Evolutionary conservation across 2,113 vertebrate species (phyloP).

Genomic region (Desmodus rotundus): DNA sequence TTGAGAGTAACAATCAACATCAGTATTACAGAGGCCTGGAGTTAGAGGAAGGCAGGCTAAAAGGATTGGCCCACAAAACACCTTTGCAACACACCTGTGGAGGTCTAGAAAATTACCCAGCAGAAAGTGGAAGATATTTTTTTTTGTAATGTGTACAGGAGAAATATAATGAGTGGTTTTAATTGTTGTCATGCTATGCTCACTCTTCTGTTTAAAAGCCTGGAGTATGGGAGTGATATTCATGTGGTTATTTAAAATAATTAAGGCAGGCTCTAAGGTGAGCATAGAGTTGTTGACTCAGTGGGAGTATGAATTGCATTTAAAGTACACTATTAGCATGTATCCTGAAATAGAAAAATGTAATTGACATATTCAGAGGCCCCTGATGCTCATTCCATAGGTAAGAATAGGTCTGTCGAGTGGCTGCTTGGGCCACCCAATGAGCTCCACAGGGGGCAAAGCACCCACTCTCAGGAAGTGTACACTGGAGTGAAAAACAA

Average conservation of each 20-base stretch:
- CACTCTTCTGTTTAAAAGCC: neutral
- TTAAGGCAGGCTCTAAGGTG: neutral
- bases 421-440: neutral
- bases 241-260: neutral
- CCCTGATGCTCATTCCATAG: neutral
- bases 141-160: neutral
- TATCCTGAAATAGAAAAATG: neutral
- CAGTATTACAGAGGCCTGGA: neutral
- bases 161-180: neutral
- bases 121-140: neutral
- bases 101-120: neutral
- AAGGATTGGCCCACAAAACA: neutral
- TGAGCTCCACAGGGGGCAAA: neutral
- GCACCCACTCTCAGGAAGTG: neutral
- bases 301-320: neutral
- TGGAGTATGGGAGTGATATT: neutral
- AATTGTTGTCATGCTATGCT: neutral
- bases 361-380: neutral
- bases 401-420: neutral
- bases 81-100: neutral
- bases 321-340: neutral
- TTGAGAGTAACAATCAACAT: neutral
- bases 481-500: neutral
- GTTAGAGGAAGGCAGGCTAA: accelerated
- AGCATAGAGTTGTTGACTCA: neutral